A percentile compares a stretch with the other conserved stretches of the same genome.
Conservation (phyloP, 2,113 vertebrate species). For the Lophotis ruficrista region DNA sequence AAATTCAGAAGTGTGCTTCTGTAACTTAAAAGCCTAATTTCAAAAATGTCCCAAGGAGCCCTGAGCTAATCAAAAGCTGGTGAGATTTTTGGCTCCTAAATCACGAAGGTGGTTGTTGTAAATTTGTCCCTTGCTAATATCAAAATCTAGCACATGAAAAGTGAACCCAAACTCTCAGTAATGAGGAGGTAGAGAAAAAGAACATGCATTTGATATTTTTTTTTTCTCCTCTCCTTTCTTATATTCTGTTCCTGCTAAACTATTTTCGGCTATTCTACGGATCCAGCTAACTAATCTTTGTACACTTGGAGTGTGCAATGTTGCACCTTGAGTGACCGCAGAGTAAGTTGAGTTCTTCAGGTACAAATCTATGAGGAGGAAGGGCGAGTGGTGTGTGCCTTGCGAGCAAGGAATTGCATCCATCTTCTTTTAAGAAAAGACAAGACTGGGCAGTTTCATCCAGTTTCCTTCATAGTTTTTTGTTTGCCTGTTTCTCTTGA, state of each 20-base stretch:
- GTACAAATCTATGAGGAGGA: not conserved
- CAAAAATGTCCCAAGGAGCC: not conserved
- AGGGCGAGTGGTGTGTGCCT: not conserved
- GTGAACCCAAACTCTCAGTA: not conserved
- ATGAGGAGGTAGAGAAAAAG: not conserved
- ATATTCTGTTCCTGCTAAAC: not conserved
- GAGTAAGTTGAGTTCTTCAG: not conserved
- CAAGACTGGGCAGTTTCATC: not conserved
- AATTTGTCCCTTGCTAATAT: not conserved
- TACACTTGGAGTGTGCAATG: not conserved
- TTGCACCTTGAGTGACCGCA: not conserved
- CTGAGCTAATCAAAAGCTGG: not conserved
- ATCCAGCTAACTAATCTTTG: not conserved
- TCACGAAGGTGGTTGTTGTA: not conserved
- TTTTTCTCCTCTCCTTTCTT: not conserved
- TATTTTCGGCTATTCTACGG: not conserved
- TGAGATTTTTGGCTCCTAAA: not conserved
- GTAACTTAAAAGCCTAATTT: not conserved
- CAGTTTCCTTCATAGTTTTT: not conserved
- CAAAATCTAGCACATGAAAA: not conserved
- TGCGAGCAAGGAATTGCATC: not conserved
- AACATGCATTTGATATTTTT: not conserved
- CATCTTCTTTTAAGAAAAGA: not conserved
- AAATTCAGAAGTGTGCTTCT: not conserved
- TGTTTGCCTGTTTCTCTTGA: not conserved